These are phyloP conservation scores for Drosophila vallismaia DNA, from an alignment of 2,888 invertebrate species.

Conservation along the genomic window DNA sequence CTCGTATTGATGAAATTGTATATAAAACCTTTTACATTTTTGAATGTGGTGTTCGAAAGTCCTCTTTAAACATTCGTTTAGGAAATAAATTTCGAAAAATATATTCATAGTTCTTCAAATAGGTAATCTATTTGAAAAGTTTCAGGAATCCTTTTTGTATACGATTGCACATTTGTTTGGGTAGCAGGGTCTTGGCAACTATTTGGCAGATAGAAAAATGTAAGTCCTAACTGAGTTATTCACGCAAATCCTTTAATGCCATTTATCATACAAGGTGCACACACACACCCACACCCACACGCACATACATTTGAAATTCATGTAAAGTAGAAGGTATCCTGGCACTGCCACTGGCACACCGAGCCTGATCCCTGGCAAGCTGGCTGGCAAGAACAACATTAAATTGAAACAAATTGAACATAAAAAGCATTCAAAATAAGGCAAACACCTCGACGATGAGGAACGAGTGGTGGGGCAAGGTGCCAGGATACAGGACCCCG, in stretches of 20 bases:
- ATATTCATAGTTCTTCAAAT: neutral
- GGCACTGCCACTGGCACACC: slow-evolving; percentile 53
- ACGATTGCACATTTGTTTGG: slow-evolving; percentile 23
- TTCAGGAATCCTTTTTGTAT: slow-evolving; percentile 8
- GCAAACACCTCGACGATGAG: slow-evolving; percentile 67
- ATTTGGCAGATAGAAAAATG: slow-evolving; percentile 27
- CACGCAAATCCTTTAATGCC: slow-evolving; percentile 76
- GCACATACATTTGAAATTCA: slow-evolving; percentile 64
- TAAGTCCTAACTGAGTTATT: slow-evolving; percentile 59
- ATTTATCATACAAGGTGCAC: slow-evolving; percentile 67
- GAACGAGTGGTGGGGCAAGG: slow-evolving; percentile 20
- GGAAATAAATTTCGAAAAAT: neutral
- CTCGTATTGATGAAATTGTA: neutral
- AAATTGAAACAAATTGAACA: slow-evolving; percentile 79
- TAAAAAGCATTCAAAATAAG: slow-evolving; percentile 78
- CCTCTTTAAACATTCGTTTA: neutral
- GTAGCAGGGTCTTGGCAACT: slow-evolving; percentile 19
- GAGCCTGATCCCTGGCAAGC: slow-evolving; percentile 58
- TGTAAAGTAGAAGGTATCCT: slow-evolving; percentile 68
- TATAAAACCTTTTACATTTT: slow-evolving; percentile 1
- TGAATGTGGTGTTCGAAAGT: neutral
- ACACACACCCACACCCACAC: slow-evolving; percentile 7
- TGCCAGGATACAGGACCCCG: slow-evolving; percentile 24
- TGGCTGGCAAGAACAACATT: slow-evolving; percentile 65
- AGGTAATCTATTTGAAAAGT: neutral